Percentiles rank a stretch among this genome's conserved stretches.
These are phyloP conservation scores for Zeuzera pyrina DNA, from an alignment of 2,888 invertebrate species.

Conservation along the genomic window DNA sequence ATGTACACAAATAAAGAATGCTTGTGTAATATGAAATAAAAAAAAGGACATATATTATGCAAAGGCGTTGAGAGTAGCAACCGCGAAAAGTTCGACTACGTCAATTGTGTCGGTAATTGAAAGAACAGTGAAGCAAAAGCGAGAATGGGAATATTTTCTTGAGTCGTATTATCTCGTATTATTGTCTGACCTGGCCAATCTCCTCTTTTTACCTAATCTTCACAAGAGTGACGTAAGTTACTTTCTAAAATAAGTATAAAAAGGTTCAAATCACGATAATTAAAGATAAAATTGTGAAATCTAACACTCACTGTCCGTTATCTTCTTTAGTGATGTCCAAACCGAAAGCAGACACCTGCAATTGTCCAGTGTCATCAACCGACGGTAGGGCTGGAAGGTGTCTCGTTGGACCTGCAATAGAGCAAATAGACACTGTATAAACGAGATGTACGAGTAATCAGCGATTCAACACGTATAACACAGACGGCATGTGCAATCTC, in stretches of 20 bases:
- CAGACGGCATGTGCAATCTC: too few species aligned
- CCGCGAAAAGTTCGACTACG: not conserved
- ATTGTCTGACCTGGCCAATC: not conserved
- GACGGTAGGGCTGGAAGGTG: constrained; percentile 83
- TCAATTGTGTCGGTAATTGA: not conserved
- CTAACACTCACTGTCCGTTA: constrained; percentile 77
- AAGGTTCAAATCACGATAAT: not conserved
- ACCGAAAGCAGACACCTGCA: constrained; percentile 83
- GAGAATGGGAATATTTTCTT: too few species aligned
- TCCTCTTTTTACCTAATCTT: not conserved
- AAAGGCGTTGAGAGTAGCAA: not conserved
- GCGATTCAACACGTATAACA: too few species aligned
- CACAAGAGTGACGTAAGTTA: not conserved
- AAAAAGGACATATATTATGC: too few species aligned
- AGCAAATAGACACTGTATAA: too few species aligned
- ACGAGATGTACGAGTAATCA: too few species aligned
- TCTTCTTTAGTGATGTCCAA: constrained; percentile 87
- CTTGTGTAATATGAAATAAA: too few species aligned
- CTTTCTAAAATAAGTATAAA: too few species aligned
- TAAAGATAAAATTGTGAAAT: not conserved
- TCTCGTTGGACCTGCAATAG: constrained; percentile 65
- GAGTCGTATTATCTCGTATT: too few species aligned
- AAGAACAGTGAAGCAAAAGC: not conserved
- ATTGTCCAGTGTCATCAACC: constrained; percentile 81
- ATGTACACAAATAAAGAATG: too few species aligned